phyloP scores from a whole-genome alignment of 2,113 vertebrate species.

The Sapajus apella region DNA sequence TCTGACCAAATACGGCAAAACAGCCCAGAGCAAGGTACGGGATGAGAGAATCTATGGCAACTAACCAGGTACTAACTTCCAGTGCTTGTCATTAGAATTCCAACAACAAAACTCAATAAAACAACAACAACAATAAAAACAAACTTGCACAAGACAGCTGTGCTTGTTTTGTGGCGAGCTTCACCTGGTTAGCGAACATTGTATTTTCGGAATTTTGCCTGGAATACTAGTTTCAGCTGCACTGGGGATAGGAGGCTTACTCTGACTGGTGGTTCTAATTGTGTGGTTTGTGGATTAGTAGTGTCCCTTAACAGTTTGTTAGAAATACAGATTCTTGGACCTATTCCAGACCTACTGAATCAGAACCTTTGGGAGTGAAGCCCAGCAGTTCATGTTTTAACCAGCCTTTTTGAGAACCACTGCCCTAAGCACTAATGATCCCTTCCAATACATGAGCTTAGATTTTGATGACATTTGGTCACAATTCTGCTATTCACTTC shows the following conservation, averaged over 20 bases:
- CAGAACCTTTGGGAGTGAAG: background rate
- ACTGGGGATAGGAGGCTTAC: background rate
- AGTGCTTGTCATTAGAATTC: background rate
- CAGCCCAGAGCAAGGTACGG: background rate
- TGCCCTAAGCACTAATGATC: background rate
- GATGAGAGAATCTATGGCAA: background rate
- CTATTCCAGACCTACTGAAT: background rate
- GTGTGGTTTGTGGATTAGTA: background rate
- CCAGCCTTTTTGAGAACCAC: background rate
- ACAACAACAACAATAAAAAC: background rate
- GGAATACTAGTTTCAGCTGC: background rate
- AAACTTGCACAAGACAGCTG: background rate
- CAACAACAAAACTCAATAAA: background rate
- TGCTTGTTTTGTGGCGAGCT: background rate
- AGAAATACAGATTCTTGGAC: background rate
- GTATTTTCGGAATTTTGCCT: background rate
- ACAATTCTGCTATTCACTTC: background rate
- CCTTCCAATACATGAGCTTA: background rate
- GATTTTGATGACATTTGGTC: background rate
- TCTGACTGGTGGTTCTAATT: background rate
- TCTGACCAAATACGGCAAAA: background rate
- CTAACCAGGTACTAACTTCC: background rate
- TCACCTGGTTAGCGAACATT: background rate
- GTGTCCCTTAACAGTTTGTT: background rate
- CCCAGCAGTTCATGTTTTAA: background rate